Evolutionary conservation across 1,140 invertebrate species (phyloP).

Genomic region (Holotrichia oblita): DNA sequence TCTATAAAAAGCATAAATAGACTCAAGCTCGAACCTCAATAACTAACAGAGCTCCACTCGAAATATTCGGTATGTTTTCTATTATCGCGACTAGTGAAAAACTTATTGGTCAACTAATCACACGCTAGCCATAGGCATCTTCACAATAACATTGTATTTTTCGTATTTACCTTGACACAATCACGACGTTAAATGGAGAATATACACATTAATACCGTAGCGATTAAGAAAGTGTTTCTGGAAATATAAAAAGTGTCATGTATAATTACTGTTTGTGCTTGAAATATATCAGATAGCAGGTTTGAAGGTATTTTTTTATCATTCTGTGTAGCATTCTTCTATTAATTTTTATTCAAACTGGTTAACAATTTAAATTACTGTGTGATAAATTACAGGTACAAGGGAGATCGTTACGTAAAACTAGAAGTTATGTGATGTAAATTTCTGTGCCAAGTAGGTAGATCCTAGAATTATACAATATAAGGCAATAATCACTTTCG

Average conservation of each 20-base stretch:
- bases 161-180: slow-evolving; percentile 27
- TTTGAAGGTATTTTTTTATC: neutral
- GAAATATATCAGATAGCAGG: neutral
- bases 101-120: slow-evolving; percentile 18
- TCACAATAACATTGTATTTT: slow-evolving; percentile 28
- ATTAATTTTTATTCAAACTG: neutral
- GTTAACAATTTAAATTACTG: neutral
- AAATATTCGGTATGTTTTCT: neutral
- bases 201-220: neutral
- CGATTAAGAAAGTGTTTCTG: slow-evolving; percentile 15
- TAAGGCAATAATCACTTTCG: neutral
- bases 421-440: neutral
- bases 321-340: neutral
- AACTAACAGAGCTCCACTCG: neutral
- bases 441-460: neutral
- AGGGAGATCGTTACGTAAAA: neutral
- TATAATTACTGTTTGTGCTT: neutral
- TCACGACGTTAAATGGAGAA: neutral
- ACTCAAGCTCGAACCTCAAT: slow-evolving; percentile 8
- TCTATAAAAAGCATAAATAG: slow-evolving; percentile 6
- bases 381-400: neutral
- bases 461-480: neutral
- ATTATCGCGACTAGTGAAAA: neutral
- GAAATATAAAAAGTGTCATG: slow-evolving; percentile 24
- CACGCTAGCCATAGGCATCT: slow-evolving; percentile 20